These are phyloP conservation scores for Drosophila testacea DNA, from an alignment of 2,888 invertebrate genomes.

Conservation along the genomic window DNA sequence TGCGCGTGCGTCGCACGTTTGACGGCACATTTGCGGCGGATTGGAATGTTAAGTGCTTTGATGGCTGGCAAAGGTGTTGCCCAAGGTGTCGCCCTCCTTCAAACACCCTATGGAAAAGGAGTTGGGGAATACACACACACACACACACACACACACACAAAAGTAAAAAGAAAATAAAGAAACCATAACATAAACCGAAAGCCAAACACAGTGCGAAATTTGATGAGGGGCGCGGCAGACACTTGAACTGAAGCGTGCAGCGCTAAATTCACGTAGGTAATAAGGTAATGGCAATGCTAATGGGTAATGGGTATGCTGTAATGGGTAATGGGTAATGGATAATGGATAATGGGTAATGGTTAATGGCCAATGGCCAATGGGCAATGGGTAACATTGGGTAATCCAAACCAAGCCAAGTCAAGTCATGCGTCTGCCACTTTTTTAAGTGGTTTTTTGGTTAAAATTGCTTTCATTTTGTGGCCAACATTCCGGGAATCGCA, in stretches of 20 bases:
- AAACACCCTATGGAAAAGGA: no score
- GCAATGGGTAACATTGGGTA: constrained; percentile 3
- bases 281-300: constrained; percentile 55
- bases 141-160: no score
- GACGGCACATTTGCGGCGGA: constrained; percentile 54
- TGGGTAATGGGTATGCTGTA: constrained; percentile 34
- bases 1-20: constrained; percentile 72
- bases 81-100: constrained; percentile 39
- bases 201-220: constrained; percentile 48
- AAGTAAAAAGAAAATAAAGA: constrained; percentile 15
- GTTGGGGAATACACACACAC: neutral
- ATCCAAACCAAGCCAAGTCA: constrained; percentile 11
- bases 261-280: constrained; percentile 58
- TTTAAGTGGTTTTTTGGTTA: constrained; percentile 43
- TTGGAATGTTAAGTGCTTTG: constrained; percentile 64
- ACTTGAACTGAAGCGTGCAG: constrained; percentile 59
- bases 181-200: constrained; percentile 41
- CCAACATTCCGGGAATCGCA: constrained; percentile 41
- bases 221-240: constrained; percentile 54
- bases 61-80: constrained; percentile 45
- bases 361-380: constrained; percentile 27
- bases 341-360: constrained; percentile 25
- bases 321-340: constrained; percentile 26
- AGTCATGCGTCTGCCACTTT: constrained; percentile 42
- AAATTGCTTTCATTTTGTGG: constrained; percentile 40